Conservation (phyloP, 2,888 invertebrate species). For the Aelia acuminata region DNA sequence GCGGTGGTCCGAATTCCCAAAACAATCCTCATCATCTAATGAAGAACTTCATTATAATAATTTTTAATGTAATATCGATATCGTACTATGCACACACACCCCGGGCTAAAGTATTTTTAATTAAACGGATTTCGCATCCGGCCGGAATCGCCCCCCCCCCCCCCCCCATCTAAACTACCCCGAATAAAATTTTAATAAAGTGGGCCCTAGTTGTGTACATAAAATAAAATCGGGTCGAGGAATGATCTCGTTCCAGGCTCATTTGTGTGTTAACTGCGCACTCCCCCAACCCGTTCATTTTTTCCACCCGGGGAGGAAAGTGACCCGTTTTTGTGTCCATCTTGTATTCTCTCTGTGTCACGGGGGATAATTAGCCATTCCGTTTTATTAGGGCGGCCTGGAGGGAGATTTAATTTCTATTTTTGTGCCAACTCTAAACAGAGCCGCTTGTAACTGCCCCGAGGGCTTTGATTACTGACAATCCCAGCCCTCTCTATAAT, state of each 20-base stretch:
- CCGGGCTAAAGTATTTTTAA: background rate
- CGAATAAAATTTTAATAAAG: constrained; percentile 6
- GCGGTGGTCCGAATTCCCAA: background rate
- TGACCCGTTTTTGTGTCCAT: constrained; percentile 18
- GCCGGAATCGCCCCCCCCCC: background rate
- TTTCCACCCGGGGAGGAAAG: background rate
- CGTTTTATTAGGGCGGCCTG: background rate
- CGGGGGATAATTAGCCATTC: constrained; percentile 12
- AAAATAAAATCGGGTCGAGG: background rate
- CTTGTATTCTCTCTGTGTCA: constrained; percentile 32
- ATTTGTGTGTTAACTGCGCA: constrained; percentile 6
- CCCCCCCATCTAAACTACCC: too few relatives aligned
- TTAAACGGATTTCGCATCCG: constrained; percentile 21
- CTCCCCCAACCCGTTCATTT: background rate
- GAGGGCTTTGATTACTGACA: constrained; percentile 19
- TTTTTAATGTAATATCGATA: constrained; percentile 1
- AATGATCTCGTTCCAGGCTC: background rate
- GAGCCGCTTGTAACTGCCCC: background rate
- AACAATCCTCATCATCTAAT: background rate
- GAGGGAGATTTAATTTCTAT: constrained; percentile 40
- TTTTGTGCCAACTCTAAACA: constrained; percentile 18
- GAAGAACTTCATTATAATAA: constrained; percentile 3
- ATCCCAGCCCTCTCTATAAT: background rate
- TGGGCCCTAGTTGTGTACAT: constrained; percentile 12
- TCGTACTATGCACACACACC: background rate